phyloP scores from a whole-genome alignment of 2,888 invertebrate genomes.

The Mesoligia furuncula region DNA sequence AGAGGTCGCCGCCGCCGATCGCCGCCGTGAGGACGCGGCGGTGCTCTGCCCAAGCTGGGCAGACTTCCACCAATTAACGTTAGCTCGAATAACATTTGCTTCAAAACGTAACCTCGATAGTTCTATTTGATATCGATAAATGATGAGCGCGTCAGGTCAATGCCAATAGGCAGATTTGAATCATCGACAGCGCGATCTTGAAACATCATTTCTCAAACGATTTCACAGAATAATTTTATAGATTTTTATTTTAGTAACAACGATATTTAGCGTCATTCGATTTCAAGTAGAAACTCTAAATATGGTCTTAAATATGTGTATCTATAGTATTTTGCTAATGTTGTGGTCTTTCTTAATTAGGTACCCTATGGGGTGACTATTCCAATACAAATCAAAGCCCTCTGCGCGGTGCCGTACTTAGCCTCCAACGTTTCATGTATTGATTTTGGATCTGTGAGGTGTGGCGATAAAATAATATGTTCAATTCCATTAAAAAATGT shows the following conservation, averaged over 20 bases:
- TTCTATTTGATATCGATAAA: neutral
- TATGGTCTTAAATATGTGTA: neutral
- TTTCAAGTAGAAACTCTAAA: neutral
- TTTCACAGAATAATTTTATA: neutral
- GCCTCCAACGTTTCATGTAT: conserved; percentile 82
- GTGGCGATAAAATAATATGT: conserved; percentile 90
- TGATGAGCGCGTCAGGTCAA: neutral
- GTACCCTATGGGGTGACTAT: conserved; percentile 91
- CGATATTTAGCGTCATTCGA: neutral
- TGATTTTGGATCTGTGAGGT: conserved; percentile 90
- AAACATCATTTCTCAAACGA: too few species aligned
- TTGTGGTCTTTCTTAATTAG: conserved; percentile 70
- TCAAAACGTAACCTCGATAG: neutral
- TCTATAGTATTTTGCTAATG: neutral
- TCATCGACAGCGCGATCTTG: neutral
- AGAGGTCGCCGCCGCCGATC: too few species aligned
- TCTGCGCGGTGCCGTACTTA: conserved; percentile 91
- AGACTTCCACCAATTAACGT: too few species aligned
- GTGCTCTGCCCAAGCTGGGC: too few species aligned
- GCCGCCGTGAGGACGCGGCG: too few species aligned
- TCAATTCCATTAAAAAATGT: conserved; percentile 90
- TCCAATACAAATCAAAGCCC: conserved; percentile 89
- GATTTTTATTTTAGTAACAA: neutral
- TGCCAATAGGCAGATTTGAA: neutral
- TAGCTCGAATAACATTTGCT: neutral